Evolutionary conservation across 2,113 vertebrate species (phyloP).

Genomic region (Naja naja): DNA sequence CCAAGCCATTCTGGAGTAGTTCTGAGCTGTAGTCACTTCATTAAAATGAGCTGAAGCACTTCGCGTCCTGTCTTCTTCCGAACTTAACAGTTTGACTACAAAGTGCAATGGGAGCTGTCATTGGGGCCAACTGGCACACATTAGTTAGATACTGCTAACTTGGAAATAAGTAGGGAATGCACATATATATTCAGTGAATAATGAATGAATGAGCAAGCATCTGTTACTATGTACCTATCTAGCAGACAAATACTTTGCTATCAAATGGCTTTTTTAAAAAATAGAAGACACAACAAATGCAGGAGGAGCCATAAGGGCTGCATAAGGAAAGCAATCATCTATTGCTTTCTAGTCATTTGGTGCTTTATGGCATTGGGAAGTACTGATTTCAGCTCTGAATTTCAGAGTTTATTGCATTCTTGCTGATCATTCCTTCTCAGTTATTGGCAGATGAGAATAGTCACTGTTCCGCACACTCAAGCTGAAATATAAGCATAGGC

Average conservation of each 20-base stretch:
- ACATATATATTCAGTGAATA: neutral
- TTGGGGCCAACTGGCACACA: neutral
- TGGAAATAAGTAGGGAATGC: neutral
- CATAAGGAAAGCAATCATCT: neutral
- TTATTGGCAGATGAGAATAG: neutral
- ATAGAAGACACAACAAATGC: neutral
- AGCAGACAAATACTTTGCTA: neutral
- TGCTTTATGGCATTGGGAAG: neutral
- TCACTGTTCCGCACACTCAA: neutral
- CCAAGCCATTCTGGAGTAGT: too few relatives aligned
- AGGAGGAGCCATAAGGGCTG: neutral
- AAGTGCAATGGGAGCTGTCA: neutral
- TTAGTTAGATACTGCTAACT: neutral
- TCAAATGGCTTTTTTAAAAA: neutral
- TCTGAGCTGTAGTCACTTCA: too few relatives aligned
- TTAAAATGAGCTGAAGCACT: too few relatives aligned
- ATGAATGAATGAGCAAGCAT: neutral
- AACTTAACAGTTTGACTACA: too few relatives aligned
- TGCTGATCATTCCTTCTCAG: neutral
- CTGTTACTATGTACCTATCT: neutral
- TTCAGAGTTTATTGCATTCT: neutral
- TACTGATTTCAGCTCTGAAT: neutral
- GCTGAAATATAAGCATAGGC: neutral
- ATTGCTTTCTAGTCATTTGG: neutral
- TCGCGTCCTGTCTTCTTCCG: too few relatives aligned